Conservation (phyloP, 1,140 invertebrate genomes). For the Orchestia grillus region DNA sequence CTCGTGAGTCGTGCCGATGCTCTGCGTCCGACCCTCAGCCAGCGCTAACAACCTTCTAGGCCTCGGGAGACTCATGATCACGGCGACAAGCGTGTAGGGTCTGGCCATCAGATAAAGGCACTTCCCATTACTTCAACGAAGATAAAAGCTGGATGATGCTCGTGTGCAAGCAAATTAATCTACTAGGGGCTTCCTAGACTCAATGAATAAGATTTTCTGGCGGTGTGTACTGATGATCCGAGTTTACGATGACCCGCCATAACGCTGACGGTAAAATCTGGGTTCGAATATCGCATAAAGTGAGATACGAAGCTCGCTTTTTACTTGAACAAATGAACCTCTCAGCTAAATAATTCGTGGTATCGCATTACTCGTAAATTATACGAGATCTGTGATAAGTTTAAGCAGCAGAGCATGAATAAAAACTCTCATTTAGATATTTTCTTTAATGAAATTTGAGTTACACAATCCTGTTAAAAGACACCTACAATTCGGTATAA, state of each 20-base stretch:
- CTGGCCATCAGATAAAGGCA: neutral
- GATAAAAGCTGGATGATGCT: neutral
- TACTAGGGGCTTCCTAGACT: neutral
- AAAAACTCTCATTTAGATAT: neutral
- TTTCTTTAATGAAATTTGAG: neutral
- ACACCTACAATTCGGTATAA: neutral
- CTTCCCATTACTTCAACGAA: neutral
- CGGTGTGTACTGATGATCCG: neutral
- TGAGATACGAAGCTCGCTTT: neutral
- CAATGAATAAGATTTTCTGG: neutral
- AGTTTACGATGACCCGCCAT: neutral
- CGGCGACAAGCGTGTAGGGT: neutral
- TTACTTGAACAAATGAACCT: neutral
- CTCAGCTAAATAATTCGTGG: neutral
- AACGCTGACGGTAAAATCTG: neutral
- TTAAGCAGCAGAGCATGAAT: neutral
- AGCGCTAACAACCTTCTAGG: neutral
- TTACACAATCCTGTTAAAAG: neutral
- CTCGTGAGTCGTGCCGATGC: neutral
- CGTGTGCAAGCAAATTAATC: neutral
- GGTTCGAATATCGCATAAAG: neutral
- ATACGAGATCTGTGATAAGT: neutral
- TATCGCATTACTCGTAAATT: neutral
- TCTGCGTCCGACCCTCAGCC: neutral
- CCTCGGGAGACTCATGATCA: neutral